Percentiles rank a stretch among this genome's conserved stretches.
Conservation (phyloP, 2,888 invertebrate genomes). For the Hypomecis atomaria region DNA sequence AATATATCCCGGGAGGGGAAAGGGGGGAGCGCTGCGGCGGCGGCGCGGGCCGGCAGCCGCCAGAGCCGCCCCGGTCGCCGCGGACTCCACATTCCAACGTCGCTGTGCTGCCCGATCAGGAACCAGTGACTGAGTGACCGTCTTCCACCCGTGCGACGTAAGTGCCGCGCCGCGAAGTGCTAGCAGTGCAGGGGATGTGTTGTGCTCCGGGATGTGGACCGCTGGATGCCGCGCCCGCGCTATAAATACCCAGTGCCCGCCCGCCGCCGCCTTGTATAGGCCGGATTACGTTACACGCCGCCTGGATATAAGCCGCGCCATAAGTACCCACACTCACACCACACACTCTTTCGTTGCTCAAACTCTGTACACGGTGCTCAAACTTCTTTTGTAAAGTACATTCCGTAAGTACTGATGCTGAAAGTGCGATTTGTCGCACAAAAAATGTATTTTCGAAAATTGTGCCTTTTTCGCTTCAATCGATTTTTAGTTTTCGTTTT, state of each 20-base stretch:
- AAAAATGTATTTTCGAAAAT: neutral
- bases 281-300: constrained; percentile 74
- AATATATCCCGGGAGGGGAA: constrained; percentile 62
- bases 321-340: constrained; percentile 55
- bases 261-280: constrained; percentile 66
- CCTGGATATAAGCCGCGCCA: constrained; percentile 28
- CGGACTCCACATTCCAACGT: constrained; percentile 89
- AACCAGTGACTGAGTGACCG: constrained; percentile 81
- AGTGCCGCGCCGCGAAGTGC: constrained; percentile 74
- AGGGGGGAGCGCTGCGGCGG: constrained; percentile 46
- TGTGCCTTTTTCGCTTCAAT: neutral
- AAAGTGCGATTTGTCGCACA: neutral
- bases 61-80: constrained; percentile 89
- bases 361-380: constrained; percentile 13
- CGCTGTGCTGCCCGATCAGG: constrained; percentile 79
- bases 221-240: constrained; percentile 50
- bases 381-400: constrained; percentile 7
- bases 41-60: constrained; percentile 55
- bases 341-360: constrained; percentile 50
- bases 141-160: constrained; percentile 83
- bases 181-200: constrained; percentile 62
- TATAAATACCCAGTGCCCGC: constrained; percentile 64
- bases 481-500: no score
- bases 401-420: constrained; percentile 16
- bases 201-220: constrained; percentile 41